Conservation (phyloP, 2,797 vertebrate species). For the Tadarida brasiliensis region DNA sequence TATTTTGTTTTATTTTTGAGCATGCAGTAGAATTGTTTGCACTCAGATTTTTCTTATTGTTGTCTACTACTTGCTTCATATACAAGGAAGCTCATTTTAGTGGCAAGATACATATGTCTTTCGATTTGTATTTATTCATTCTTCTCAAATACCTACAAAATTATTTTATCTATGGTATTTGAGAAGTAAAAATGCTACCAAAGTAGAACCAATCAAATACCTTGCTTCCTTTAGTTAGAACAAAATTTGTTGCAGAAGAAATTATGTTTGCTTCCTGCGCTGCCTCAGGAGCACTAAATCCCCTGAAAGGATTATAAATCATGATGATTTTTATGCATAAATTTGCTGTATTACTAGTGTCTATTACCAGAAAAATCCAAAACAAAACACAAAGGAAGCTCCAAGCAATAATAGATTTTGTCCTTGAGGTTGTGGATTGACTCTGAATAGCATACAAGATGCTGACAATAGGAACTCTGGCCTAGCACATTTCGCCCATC, state of each 20-base stretch:
- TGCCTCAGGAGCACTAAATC: constrained; percentile 49
- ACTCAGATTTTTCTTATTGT: constrained; percentile 46
- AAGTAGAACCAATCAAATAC: constrained; percentile 58
- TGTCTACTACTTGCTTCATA: constrained; percentile 35
- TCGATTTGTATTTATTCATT: constrained; percentile 72
- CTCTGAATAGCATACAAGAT: constrained; percentile 11
- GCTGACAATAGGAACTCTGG: neutral
- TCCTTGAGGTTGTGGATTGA: neutral
- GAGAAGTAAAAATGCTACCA: constrained; percentile 53
- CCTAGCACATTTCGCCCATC: neutral
- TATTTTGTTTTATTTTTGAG: constrained; percentile 47
- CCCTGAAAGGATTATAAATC: constrained; percentile 72
- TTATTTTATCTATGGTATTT: constrained; percentile 56
- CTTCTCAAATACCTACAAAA: constrained; percentile 62
- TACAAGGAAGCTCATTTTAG: constrained; percentile 66
- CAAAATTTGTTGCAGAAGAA: constrained; percentile 62
- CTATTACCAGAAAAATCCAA: constrained; percentile 52
- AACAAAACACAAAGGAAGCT: constrained; percentile 46
- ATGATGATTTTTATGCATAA: constrained; percentile 56
- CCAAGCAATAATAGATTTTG: constrained; percentile 35
- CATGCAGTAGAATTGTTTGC: constrained; percentile 30
- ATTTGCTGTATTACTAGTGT: constrained; percentile 49
- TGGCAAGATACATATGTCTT: constrained; percentile 54
- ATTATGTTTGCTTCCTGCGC: constrained; percentile 66
- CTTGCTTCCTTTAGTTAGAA: constrained; percentile 61